Evolutionary conservation across 2,888 invertebrate species (phyloP), one percentile per base, ranked within the genome.

Genomic region (Cephonodes hylas): DNA sequence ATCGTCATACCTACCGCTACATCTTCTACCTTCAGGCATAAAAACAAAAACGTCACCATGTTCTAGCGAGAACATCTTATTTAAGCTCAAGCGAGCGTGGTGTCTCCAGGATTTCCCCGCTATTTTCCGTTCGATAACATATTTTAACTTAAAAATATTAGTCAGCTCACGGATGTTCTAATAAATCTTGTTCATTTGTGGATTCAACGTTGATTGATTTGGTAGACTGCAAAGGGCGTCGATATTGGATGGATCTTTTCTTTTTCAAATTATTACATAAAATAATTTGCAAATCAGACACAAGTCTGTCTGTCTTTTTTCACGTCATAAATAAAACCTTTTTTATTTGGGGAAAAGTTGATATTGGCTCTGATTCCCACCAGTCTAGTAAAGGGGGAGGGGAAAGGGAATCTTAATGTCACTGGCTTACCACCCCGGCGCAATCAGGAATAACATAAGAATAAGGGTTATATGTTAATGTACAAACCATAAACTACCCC

Each of bases 61-160:
- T 79, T 75, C 80, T 75, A 72, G 67, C 64, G 74, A 77, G 80
- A 81, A 84, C 85, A 83, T 85, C 81, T 85, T 84, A 85, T 84
- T 85, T 84, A 80, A 84, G 80, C 77, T 79, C 80, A 80, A 81
- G 82, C 76, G 74, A 76, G 79, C 79, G 79, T 80, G 78, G 76
- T 82, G 81, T 76, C 76, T 74, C 70, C 69, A 69, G 76, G 79
- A 82, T 81, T 80, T 76, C 66, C 71, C 67, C 60, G 70, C 68
- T 74, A 74, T 78, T 75, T 74, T 73, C 72, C 72, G 67, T 78
- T 72, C 75, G 72, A 81, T 81, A 73, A 68, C 67, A 71, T 69
- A 69, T 70, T 70, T 66, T 64, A 60, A 63, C 61, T 59, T 38
- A 25, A 63, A 66, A 66, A 66, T 67, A 65, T 64, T 34, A 34